phyloP scores from a whole-genome alignment of 2,797 vertebrate species.

The Clamator glandarius region DNA sequence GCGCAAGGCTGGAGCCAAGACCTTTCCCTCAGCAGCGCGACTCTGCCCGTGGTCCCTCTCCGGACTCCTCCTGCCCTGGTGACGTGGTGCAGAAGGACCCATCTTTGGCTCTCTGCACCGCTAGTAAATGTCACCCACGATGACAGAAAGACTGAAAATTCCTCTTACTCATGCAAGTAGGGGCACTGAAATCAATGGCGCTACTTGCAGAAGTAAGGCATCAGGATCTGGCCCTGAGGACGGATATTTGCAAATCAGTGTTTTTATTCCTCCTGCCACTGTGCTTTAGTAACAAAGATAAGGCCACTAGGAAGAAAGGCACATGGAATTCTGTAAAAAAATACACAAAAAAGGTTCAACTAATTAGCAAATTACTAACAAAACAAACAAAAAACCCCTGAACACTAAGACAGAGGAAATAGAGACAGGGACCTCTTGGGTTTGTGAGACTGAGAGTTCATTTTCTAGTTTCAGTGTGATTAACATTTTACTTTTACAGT shows the following conservation, averaged over 20 bases:
- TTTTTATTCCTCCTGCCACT: slow-evolving; percentile 56
- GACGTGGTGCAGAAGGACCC: background rate
- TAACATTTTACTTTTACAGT: slow-evolving; percentile 74
- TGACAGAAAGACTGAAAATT: background rate
- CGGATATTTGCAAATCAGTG: slow-evolving; percentile 55
- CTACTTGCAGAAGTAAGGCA: slow-evolving; percentile 55
- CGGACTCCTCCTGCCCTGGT: background rate
- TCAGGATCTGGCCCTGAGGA: slow-evolving; percentile 58
- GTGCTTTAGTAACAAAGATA: slow-evolving; percentile 76
- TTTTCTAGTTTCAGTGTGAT: slow-evolving; percentile 77
- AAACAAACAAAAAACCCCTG: slow-evolving; percentile 55
- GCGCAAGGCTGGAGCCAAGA: background rate
- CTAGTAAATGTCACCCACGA: background rate
- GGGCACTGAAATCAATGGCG: background rate
- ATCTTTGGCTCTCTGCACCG: background rate
- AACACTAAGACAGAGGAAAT: slow-evolving; percentile 52
- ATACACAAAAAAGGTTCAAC: slow-evolving; percentile 69
- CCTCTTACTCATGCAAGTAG: slow-evolving; percentile 45
- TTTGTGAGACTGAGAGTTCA: slow-evolving; percentile 73
- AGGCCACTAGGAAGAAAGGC: slow-evolving; percentile 85
- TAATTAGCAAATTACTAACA: slow-evolving; percentile 71
- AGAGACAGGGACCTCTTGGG: slow-evolving; percentile 67
- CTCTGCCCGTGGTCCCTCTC: background rate
- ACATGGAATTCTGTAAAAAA: slow-evolving; percentile 78
- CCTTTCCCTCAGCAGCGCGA: accelerated